Percentiles rank a stretch among this genome's conserved stretches.
Conservation (phyloP, 2,888 invertebrate species). For the Theretra japonica region DNA sequence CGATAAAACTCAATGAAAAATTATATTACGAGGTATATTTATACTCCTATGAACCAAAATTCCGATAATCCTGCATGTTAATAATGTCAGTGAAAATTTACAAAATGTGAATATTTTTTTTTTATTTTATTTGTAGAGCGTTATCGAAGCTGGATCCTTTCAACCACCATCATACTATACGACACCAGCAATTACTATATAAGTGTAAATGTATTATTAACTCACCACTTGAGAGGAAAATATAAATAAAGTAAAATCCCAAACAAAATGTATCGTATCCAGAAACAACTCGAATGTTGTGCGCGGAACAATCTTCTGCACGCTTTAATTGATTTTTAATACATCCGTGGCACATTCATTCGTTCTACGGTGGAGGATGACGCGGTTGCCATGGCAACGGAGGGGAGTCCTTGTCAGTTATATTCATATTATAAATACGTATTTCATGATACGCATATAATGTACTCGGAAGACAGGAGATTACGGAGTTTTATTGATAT, state of each 20-base stretch:
- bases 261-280: neutral
- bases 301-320: neutral
- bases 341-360: conserved; percentile 18
- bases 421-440: conserved; percentile 58
- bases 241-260: neutral
- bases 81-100: too few species aligned
- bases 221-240: neutral
- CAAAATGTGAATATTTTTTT: too few species aligned
- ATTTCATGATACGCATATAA: conserved; percentile 44
- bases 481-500: neutral
- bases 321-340: conserved; percentile 40
- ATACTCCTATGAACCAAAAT: too few species aligned
- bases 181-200: too few species aligned
- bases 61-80: too few species aligned
- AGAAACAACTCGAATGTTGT: neutral
- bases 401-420: conserved; percentile 60
- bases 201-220: too few species aligned
- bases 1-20: too few species aligned
- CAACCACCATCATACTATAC: too few species aligned
- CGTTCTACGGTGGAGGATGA: conserved; percentile 42
- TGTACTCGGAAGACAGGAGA: neutral
- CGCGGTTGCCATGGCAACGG: conserved; percentile 62
- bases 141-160: too few species aligned
- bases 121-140: too few species aligned
- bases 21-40: too few species aligned